Conservation (phyloP, 1,140 invertebrate species). For the Pectinophora gossypiella region DNA sequence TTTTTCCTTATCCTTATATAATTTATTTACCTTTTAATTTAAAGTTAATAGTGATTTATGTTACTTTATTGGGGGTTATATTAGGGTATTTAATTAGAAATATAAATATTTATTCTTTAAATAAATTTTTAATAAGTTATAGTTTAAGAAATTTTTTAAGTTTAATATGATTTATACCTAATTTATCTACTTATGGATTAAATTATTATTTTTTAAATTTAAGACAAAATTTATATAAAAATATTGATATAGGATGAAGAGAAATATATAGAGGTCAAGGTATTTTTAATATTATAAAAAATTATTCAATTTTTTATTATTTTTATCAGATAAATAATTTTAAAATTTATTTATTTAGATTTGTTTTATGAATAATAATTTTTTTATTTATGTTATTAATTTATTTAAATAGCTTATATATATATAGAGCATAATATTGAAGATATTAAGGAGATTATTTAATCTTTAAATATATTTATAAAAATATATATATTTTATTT, state of each 20-base stretch:
- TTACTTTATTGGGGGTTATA: constrained; percentile 50
- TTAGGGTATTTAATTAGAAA: too few species aligned
- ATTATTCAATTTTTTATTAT: constrained; percentile 37
- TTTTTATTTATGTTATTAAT: constrained; percentile 51
- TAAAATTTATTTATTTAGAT: constrained; percentile 70
- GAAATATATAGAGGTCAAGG: constrained; percentile 65
- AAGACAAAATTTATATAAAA: constrained; percentile 38
- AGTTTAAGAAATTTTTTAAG: too few species aligned
- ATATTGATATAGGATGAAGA: constrained; percentile 67
- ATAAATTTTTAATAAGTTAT: too few species aligned
- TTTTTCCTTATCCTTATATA: constrained; percentile 66
- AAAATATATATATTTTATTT: constrained; percentile 57
- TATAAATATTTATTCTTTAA: too few species aligned
- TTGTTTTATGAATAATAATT: constrained; percentile 58
- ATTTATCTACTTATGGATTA: constrained; percentile 49
- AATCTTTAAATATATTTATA: constrained; percentile 62
- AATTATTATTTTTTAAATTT: constrained; percentile 36
- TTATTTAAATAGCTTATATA: constrained; percentile 78
- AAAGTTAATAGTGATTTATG: constrained; percentile 64
- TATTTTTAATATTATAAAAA: constrained; percentile 38
- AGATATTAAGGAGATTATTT: constrained; percentile 70
- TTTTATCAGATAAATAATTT: constrained; percentile 56
- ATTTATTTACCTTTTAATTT: constrained; percentile 68
- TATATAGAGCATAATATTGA: constrained; percentile 76
- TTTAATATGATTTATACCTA: constrained; percentile 65